These are phyloP conservation scores for Etheostoma spectabile DNA, from an alignment of 2,113 vertebrate genomes.

Conservation along the genomic window DNA sequence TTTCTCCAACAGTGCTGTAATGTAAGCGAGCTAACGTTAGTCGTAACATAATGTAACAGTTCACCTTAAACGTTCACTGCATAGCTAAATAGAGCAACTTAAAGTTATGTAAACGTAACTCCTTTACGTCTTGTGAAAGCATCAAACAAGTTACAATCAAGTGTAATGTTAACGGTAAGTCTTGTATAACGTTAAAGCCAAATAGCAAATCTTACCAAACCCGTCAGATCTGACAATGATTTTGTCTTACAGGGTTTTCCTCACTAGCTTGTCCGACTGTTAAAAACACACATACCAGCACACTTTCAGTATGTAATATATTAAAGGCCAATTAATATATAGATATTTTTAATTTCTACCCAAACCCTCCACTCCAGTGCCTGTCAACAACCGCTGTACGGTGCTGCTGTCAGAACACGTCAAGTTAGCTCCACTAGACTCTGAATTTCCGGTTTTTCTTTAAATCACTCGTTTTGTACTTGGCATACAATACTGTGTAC, in stretches of 20 bases:
- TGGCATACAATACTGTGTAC: no score
- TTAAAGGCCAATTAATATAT: neutral
- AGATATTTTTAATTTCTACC: no score
- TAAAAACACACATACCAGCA: slow-evolving; percentile 7
- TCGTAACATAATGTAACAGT: neutral
- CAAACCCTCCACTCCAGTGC: neutral
- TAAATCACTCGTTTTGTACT: neutral
- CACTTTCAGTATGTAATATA: neutral
- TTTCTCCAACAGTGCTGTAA: neutral
- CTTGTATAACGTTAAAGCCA: neutral
- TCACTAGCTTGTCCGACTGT: neutral
- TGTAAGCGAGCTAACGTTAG: slow-evolving; percentile 33
- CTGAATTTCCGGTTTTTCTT: neutral
- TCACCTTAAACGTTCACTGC: neutral
- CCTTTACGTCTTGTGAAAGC: neutral
- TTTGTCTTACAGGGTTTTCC: slow-evolving; percentile 12
- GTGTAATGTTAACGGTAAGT: neutral
- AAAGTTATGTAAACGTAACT: neutral
- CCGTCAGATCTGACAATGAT: slow-evolving; percentile 21
- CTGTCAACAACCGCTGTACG: slow-evolving; percentile 71
- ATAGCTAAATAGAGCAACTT: neutral
- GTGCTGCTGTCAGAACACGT: neutral
- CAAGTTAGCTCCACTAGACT: rapidly evolving
- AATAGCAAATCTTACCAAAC: slow-evolving; percentile 57
- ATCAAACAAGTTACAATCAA: neutral